Evolutionary conservation across 1,140 invertebrate genomes (phyloP).

Genomic region (Cydia strobilella): DNA sequence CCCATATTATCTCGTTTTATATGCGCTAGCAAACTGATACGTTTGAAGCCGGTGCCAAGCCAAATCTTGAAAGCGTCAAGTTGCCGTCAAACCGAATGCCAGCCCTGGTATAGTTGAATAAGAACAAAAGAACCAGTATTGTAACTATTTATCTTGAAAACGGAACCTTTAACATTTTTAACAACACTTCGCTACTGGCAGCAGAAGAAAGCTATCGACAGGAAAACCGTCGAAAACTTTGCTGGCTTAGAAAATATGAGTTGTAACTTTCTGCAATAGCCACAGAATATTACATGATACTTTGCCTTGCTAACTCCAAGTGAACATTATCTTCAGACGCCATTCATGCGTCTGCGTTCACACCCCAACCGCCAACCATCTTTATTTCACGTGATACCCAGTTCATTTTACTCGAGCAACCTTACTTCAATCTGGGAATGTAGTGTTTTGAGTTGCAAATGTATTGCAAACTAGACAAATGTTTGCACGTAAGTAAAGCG

Average conservation of each 20-base stretch:
- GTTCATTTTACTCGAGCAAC: background rate
- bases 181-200: no score
- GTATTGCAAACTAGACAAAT: background rate
- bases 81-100: no score
- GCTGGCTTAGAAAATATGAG: background rate
- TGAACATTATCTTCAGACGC: background rate
- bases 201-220: no score
- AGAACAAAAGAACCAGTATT: no score
- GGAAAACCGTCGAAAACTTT: no score
- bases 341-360: background rate
- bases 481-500: background rate
- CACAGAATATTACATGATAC: background rate
- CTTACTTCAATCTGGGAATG: background rate
- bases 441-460: conserved; percentile 8
- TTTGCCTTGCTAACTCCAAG: conserved; percentile 1
- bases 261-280: background rate
- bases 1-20: no score
- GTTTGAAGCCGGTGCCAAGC: no score
- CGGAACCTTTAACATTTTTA: no score
- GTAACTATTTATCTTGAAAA: no score
- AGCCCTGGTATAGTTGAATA: no score
- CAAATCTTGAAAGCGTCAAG: no score
- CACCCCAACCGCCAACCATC: background rate
- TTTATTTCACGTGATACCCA: background rate
- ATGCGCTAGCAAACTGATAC: no score